Evolutionary conservation across 2,797 vertebrate genomes (phyloP), one percentile per base, ranked within the genome.

Genomic region (Microctenopoma stevenorrisi): DNA sequence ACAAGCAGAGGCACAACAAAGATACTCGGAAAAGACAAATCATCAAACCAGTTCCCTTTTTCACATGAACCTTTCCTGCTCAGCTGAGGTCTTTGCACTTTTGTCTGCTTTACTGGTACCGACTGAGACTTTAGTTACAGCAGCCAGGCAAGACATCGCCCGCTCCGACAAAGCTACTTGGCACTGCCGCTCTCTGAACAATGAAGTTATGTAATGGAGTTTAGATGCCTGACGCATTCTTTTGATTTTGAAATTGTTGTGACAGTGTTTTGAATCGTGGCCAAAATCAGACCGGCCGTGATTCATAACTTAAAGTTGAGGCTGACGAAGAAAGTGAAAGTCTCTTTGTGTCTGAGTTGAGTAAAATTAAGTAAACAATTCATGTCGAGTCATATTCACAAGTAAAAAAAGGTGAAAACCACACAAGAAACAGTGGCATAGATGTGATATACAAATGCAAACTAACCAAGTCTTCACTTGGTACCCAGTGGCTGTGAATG

Each of bases 331-430:
- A 22, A 33, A 63, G 26, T 7, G 2, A 47, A 69, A 26, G 13
- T 37, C 44, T 54, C 12, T 15, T 28, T 69, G 25, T 65, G 43
- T 52, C 52, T 50, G 18, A 18, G 18, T 49, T 64, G 10, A 47
- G 13, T 12, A 49, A 68, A 79, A 86, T 22, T 91, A 90, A 79
- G 86, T 91, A 90, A 84, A 88, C 48, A 71, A 70, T 2, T 11
- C 4, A 12, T 85, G 86, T 83, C 75, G 5, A 1, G 7, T 6
- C 5, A 49, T 2, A 43, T 59, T 58, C 22, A 22, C 9, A 30
- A n/a, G 38, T 35, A 18, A 18, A 57, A 68, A 63, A 59, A 47
- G 22, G 15, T 16, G 15, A 30, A 75, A 54, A 33, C 55, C 7
- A 28, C 11, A 46, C 0, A 54, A 18, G 3, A 58, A 47, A 49